A percentile compares a stretch with the other conserved stretches of the same genome.
Conservation (phyloP, 2,797 vertebrate species). For the Scolopax rusticola region DNA sequence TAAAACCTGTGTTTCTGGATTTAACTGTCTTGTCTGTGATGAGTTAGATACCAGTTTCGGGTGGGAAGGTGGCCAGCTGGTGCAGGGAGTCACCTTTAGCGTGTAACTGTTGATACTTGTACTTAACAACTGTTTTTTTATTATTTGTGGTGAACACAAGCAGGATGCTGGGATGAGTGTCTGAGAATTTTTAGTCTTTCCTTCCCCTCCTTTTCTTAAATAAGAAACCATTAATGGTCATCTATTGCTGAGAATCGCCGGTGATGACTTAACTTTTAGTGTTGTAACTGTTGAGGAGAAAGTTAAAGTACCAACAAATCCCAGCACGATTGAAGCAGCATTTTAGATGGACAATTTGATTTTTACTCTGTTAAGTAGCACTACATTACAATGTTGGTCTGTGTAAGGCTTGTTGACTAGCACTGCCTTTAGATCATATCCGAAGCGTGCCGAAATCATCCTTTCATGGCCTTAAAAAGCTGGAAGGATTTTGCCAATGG, state of each 20-base stretch:
- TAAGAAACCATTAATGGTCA: not conserved
- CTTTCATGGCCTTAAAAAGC: not conserved
- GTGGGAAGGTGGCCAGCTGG: not conserved
- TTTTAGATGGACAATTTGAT: constrained; percentile 7
- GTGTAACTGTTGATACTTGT: not conserved
- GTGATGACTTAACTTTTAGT: not conserved
- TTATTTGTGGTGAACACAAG: not conserved
- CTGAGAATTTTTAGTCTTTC: not conserved
- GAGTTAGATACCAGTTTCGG: not conserved
- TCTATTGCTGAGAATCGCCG: not conserved
- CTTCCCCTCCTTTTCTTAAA: not conserved
- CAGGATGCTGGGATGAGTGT: not conserved
- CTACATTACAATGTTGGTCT: not conserved
- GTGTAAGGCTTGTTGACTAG: not conserved
- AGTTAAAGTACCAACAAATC: constrained; percentile 64
- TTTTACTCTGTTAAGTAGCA: constrained; percentile 12
- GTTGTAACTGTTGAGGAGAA: not conserved
- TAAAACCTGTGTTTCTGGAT: not conserved
- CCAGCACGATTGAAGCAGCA: constrained; percentile 29
- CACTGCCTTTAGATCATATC: not conserved
- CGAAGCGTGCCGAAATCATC: not conserved
- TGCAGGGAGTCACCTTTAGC: not conserved
- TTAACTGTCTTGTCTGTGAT: not conserved
- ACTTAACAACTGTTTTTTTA: not conserved
- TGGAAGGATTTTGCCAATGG: constrained; percentile 11